Evolutionary conservation across 2,888 invertebrate species (phyloP).

Genomic region (Syrphus vitripennis): DNA sequence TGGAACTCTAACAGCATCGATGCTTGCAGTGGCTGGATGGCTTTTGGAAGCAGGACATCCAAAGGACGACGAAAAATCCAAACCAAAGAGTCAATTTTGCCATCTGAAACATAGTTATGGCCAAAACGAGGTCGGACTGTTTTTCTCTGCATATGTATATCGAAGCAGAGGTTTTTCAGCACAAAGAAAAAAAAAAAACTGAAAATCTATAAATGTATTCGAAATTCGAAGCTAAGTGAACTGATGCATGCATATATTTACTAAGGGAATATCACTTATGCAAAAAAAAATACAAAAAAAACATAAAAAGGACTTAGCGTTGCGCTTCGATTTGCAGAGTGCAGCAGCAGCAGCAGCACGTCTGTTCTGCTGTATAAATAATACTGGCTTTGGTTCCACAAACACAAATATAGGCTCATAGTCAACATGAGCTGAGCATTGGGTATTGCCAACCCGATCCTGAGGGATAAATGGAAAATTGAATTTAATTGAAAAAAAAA

Average conservation of each 20-base stretch:
- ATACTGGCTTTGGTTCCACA: neutral
- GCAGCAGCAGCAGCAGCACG: no score
- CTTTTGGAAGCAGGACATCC: neutral
- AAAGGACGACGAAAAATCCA: constrained; percentile 18
- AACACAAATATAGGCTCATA: constrained; percentile 41
- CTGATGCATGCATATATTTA: constrained; percentile 49
- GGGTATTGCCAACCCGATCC: neutral
- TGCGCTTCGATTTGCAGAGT: constrained; percentile 53
- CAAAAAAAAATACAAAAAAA: neutral
- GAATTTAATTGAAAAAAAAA: constrained; percentile 64
- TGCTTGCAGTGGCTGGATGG: neutral
- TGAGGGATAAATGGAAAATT: constrained; percentile 43
- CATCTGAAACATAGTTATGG: constrained; percentile 37
- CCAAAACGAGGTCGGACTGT: constrained; percentile 11
- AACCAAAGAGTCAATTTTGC: constrained; percentile 29
- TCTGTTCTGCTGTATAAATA: neutral
- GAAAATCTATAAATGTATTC: constrained; percentile 20
- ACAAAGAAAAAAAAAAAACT: neutral
- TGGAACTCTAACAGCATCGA: neutral
- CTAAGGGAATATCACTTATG: constrained; percentile 10
- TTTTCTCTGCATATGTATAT: constrained; percentile 21
- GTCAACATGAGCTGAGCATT: neutral
- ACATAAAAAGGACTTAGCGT: constrained; percentile 17
- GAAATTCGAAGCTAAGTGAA: constrained; percentile 21
- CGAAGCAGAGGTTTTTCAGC: neutral